Evolutionary conservation across 2,113 vertebrate genomes (phyloP), one percentile per base, ranked within the genome.

Genomic region (Gallinago paraguaiae): DNA sequence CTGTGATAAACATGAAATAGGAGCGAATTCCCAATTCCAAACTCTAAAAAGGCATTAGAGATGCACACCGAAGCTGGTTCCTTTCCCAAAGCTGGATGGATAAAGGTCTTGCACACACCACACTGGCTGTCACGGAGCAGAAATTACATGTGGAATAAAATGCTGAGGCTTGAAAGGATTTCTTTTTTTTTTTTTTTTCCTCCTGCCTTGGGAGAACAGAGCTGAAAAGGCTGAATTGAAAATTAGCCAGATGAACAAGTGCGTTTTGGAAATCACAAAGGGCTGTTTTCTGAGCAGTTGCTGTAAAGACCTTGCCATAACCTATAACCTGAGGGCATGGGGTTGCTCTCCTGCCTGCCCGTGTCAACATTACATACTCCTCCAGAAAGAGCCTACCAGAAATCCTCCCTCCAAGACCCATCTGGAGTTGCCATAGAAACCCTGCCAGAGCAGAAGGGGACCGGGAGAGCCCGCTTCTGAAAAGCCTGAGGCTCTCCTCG

Each of bases 221-320:
- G 75, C 71, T 92, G 86, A 60, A 92, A 79, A 25, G 71, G 63
- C 7, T 24, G 76, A 53, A 48, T 53, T 57, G 83, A 48, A 64
- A 65, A 86, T 95, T 72, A 88, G 24, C 76, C 93, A 92, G 93
- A 88, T 80, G 91, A 95, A 30, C 71, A 69, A 96, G 63, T 92
- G 68, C 76, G 35, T 82, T 92, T 70, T 91, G 63, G 60, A 56
- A 54, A 61, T 54, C 56, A 95, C 91, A 96, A 90, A 94, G 76
- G 60, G 70, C 46, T 87, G n/a, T 61, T 91, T 90, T 31, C 67
- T 4, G 14, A 84, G 72, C 81, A 59, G 41, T 91, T 78, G 24
- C 11, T 94, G 59, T 61, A 12, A 82, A 89, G 86, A 25, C 19
- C 41, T 39, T 27, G 48, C 61, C 24, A 6, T 83, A 79, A 82